A percentile compares a stretch with the other conserved stretches of the same genome.
Evolutionary conservation across 2,113 vertebrate species (phyloP).

Genomic region (Sinocyclocheilus grahami): DNA sequence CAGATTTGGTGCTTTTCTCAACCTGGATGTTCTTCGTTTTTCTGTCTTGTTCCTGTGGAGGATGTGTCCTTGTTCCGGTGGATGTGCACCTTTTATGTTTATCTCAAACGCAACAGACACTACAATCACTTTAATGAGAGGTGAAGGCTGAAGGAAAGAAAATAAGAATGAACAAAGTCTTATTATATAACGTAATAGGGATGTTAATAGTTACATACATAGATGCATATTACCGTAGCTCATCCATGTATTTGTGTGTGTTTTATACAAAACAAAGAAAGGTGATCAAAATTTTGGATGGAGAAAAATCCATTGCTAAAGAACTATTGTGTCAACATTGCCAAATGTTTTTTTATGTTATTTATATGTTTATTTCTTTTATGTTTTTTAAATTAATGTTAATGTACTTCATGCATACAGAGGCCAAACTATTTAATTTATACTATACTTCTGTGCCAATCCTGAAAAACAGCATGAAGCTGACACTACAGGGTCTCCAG

Average conservation of each 20-base stretch:
- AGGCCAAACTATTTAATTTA: constrained; percentile 64
- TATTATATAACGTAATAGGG: constrained; percentile 54
- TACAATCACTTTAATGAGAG: constrained; percentile 51
- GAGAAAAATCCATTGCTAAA: constrained; percentile 34
- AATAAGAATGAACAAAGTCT: constrained; percentile 46
- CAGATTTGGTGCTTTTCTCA: not conserved
- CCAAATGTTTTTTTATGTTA: constrained; percentile 72
- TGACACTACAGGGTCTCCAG: constrained; percentile 39
- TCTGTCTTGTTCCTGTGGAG: not conserved
- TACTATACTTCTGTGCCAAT: constrained; percentile 74
- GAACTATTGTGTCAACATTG: constrained; percentile 64
- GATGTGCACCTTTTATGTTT: constrained; percentile 30
- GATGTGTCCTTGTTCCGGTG: not conserved
- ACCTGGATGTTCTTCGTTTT: constrained; percentile 1
- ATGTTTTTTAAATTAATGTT: constrained; percentile 64
- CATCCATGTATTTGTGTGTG: constrained; percentile 58
- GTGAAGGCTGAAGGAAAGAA: constrained; percentile 29
- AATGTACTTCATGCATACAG: constrained; percentile 63
- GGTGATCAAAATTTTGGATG: constrained; percentile 41
- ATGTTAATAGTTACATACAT: constrained; percentile 61
- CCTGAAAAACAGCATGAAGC: constrained; percentile 22
- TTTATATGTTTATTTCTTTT: constrained; percentile 75
- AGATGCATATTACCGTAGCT: constrained; percentile 59
- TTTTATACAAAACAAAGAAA: constrained; percentile 49
- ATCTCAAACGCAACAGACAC: constrained; percentile 32